Evolutionary conservation across 92 coral and sea anemone species (phyloP), one percentile per base, ranked within the genome.

Genomic region (Palythoa caribaeorum): DNA sequence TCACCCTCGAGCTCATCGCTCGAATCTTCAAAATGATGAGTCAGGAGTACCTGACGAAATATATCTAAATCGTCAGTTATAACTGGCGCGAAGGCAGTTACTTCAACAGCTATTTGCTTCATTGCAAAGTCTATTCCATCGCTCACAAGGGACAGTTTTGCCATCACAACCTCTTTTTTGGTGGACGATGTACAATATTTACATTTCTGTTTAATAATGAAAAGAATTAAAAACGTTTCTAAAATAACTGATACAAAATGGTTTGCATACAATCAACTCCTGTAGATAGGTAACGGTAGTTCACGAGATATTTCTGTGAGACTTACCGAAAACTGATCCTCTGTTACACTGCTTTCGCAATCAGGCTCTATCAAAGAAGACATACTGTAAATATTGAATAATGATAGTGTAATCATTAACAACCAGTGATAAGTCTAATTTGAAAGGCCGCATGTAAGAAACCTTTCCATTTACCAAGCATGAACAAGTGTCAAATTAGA

Each of bases 51-150:
- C 50, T 86, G 76, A 52, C 93, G 91, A 48, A 89, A 84, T 66
- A 70, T 84, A 35, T 69, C 79, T 48, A 87, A 84, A 2, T 90
- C 87, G 12, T 77, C 66, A 28, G 87, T 87, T 14, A 91, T 73
- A 35, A 89, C 83, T 14, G 92, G 90, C 20, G 92, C 59, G 73
- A 93, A 93, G 51, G 90, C 84, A 53, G 75, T 77, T 38, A 93
- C 54, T 17, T 92, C 96, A 44, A 62, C 90, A 11, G 87, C 91
- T 5, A 89, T 78, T 71, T 94, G 93, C 75, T 74, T 83, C 91
- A 90, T 80, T 21, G 97, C 97, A 65, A 94, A 94, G 54, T 94
- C 90, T 68, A 35, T 73, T 2, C 93, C 97, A 9, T 83, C 86
- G 83, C 68, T 38, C 13, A 87, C 9, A n/a, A 92, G 90, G 74